These are phyloP conservation scores for Oophaga sylvatica DNA, from an alignment of 2,797 vertebrate genomes.

Conservation along the genomic window DNA sequence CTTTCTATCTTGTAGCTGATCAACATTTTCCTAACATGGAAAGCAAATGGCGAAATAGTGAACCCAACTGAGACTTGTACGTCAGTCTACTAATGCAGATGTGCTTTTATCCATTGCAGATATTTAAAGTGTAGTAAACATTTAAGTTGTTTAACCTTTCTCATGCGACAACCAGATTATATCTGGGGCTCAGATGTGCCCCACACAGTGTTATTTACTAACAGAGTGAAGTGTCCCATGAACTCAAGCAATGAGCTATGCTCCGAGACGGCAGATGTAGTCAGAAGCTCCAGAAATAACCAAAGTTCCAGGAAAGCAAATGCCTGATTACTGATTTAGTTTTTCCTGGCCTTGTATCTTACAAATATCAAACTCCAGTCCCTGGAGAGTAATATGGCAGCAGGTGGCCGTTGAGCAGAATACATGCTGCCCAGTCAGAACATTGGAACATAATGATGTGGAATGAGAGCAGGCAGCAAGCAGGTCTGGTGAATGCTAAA, in stretches of 20 bases:
- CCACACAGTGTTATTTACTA: constrained; percentile 12
- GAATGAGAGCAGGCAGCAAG: not conserved
- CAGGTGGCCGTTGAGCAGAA: not conserved
- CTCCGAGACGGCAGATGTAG: not conserved
- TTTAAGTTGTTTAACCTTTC: not conserved
- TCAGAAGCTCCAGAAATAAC: not conserved
- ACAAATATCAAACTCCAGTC: not conserved
- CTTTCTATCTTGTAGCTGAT: not conserved
- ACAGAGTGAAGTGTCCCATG: not conserved
- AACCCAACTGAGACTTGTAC: not conserved
- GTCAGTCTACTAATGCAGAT: constrained; percentile 33
- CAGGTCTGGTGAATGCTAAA: not conserved
- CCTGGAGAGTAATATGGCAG: not conserved
- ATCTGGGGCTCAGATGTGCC: constrained; percentile 37
- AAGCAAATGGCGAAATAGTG: not conserved
- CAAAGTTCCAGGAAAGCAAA: not conserved
- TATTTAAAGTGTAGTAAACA: constrained; percentile 27
- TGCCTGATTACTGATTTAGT: not conserved
- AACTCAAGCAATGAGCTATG: not conserved
- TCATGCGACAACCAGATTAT: constrained; percentile 11
- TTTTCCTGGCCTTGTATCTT: not conserved
- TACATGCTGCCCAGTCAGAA: not conserved
- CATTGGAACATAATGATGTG: not conserved
- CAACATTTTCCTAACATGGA: not conserved
- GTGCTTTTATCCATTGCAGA: constrained; percentile 2